Percentiles rank a stretch among this genome's conserved stretches.
phyloP scores from a whole-genome alignment of 2,797 vertebrate species.

The Sparus aurata region DNA sequence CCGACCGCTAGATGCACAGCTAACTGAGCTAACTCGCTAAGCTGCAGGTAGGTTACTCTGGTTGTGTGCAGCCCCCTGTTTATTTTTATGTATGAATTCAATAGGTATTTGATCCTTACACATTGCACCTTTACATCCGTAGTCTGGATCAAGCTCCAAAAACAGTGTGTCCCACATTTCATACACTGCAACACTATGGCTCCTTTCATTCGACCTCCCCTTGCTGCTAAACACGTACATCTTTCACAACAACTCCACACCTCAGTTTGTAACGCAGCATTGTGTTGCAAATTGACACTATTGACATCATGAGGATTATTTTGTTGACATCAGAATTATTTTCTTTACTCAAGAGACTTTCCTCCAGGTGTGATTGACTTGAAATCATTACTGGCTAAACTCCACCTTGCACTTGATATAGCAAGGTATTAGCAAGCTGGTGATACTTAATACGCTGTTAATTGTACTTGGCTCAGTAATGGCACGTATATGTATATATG shows the following conservation, averaged over 20 bases:
- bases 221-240: neutral
- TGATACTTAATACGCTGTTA: too few species aligned
- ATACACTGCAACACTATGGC: neutral
- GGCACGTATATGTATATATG: neutral
- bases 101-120: too few species aligned
- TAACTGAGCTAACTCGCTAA: too few species aligned
- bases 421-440: too few species aligned
- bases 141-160: neutral
- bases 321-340: neutral
- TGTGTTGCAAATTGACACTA: neutral
- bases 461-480: too few species aligned
- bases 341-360: neutral
- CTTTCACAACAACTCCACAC: neutral
- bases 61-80: too few species aligned
- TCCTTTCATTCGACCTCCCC: neutral
- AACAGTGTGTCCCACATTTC: neutral
- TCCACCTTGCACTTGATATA: too few species aligned
- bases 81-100: too few species aligned
- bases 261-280: neutral
- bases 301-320: neutral
- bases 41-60: too few species aligned
- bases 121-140: neutral
- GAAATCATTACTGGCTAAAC: neutral
- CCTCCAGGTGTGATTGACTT: neutral
- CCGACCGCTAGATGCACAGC: too few species aligned